A percentile compares a stretch with the other conserved stretches of the same genome.
Conservation (phyloP, 2,113 vertebrate genomes). For the Nycticorax nycticorax region DNA sequence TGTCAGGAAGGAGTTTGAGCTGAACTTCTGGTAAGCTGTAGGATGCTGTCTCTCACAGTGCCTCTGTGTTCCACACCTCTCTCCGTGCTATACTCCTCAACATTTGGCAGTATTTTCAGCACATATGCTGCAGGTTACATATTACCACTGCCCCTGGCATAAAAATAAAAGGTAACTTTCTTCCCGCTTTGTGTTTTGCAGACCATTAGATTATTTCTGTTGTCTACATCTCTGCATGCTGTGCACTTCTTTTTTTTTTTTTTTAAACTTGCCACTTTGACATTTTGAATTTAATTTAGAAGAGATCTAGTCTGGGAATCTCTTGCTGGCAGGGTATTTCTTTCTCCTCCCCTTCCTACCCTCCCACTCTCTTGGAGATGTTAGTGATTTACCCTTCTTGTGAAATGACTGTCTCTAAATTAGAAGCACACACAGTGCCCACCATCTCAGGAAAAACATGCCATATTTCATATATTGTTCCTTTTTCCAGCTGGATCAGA, state of each 20-base stretch:
- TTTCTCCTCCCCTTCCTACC: neutral
- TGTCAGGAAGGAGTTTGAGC: neutral
- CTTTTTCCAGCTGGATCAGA: conserved; percentile 20
- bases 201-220: neutral
- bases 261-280: neutral
- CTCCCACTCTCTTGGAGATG: conserved; percentile 35
- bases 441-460: neutral
- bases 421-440: neutral
- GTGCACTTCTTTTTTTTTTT: neutral
- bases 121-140: conserved; percentile 9
- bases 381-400: conserved; percentile 8
- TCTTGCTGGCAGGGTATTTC: conserved; percentile 12
- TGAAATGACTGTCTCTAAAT: conserved; percentile 19
- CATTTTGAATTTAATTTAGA: conserved; percentile 18
- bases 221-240: neutral
- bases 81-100: neutral
- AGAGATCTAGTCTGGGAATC: neutral
- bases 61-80: conserved; percentile 18
- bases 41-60: conserved; percentile 38
- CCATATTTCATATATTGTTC: conserved; percentile 10
- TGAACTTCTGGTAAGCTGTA: conserved; percentile 27
- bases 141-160: neutral
- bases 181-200: neutral
- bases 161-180: neutral
- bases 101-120: conserved; percentile 30